Evolutionary conservation across 2,888 invertebrate genomes (phyloP).

Genomic region (Drosophila antonietae): DNA sequence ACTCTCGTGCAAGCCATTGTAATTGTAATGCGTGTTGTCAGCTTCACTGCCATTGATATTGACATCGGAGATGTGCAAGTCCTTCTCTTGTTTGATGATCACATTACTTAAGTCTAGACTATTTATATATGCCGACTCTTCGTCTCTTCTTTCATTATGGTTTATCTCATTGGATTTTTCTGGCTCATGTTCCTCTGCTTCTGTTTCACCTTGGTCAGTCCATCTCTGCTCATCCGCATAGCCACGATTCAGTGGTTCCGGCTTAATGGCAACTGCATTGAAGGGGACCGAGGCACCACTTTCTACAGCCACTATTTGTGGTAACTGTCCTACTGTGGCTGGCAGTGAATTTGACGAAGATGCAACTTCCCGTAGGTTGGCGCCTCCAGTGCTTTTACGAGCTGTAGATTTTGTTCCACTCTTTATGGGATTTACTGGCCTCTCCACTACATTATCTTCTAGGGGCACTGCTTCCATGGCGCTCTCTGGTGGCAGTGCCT

Average conservation of each 20-base stretch:
- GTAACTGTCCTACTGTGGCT: slow-evolving; percentile 30
- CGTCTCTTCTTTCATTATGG: slow-evolving; percentile 61
- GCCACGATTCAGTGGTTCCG: slow-evolving; percentile 76
- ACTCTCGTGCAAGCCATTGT: slow-evolving; percentile 45
- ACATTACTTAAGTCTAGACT: slow-evolving; percentile 78
- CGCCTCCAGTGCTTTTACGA: slow-evolving; percentile 63
- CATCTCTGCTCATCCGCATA: slow-evolving; percentile 67
- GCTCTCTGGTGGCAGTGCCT: slow-evolving; percentile 51
- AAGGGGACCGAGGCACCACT: slow-evolving; percentile 58
- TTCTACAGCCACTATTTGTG: slow-evolving; percentile 69
- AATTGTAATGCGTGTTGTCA: slow-evolving; percentile 41
- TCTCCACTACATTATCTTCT: slow-evolving; percentile 15
- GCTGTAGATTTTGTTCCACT: slow-evolving; percentile 40
- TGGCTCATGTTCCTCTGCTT: not conserved
- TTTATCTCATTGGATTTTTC: slow-evolving; percentile 60
- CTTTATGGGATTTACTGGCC: not conserved
- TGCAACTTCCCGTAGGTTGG: slow-evolving; percentile 13
- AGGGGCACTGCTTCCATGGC: slow-evolving; percentile 41
- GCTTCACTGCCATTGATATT: slow-evolving; percentile 42
- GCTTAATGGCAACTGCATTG: slow-evolving; percentile 64
- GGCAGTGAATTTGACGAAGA: not conserved
- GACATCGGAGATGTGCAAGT: slow-evolving; percentile 74
- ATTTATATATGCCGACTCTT: slow-evolving; percentile 65
- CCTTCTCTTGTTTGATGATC: slow-evolving; percentile 81
- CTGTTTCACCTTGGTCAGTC: slow-evolving; percentile 2